Evolutionary conservation across 2,888 invertebrate species (phyloP).

Genomic region (Endotricha flammealis): DNA sequence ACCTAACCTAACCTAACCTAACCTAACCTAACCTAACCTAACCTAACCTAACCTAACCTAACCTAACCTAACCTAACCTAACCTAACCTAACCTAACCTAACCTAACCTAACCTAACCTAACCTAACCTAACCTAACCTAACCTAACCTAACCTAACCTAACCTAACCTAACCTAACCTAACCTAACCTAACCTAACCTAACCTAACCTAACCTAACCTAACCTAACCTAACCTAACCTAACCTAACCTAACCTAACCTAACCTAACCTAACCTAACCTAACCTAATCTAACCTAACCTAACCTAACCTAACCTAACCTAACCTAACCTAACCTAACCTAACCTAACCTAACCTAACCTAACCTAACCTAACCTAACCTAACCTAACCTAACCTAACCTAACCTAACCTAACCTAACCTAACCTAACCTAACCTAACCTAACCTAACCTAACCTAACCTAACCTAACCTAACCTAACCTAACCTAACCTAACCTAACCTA

Average conservation of each 20-base stretch:
- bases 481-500: constrained; percentile 19
- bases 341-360: constrained; percentile 20
- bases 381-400: constrained; percentile 17
- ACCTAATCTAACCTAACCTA: constrained; percentile 23
- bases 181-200: constrained; percentile 31
- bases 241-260: constrained; percentile 16
- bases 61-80: constrained; percentile 18
- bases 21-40: constrained; percentile 20
- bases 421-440: constrained; percentile 17
- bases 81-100: constrained; percentile 19
- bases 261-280: constrained; percentile 20
- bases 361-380: constrained; percentile 20
- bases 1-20: constrained; percentile 20
- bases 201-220: constrained; percentile 29
- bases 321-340: constrained; percentile 20
- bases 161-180: constrained; percentile 28
- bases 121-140: constrained; percentile 25
- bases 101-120: constrained; percentile 19
- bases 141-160: constrained; percentile 23
- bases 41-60: constrained; percentile 22
- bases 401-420: constrained; percentile 16
- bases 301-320: constrained; percentile 21
- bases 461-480: constrained; percentile 21
- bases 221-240: constrained; percentile 22
- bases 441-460: constrained; percentile 21